Evolutionary conservation across 1,140 invertebrate genomes (phyloP), one percentile per base, ranked within the genome.

Genomic region (Nomia melanderi): DNA sequence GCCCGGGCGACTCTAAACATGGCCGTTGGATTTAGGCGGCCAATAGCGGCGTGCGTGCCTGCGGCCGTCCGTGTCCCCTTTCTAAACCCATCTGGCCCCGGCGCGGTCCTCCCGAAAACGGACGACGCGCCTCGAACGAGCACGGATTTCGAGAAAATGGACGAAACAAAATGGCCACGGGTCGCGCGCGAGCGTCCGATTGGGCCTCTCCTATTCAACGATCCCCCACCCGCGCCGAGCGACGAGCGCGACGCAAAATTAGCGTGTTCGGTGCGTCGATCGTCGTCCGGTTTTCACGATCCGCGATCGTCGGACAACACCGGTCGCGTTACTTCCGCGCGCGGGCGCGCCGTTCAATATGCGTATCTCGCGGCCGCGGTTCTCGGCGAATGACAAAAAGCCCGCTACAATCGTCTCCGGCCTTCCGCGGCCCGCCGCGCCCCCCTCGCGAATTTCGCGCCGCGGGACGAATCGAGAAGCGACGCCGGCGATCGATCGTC

Each of bases 1-100:
- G 90, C 90, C 90, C 90, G 87, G 71, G 81, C 79, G 82, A 79
- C 90, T n/a, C n/a, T 91, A 91, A 92, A 89, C 88, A 91, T 92
- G 90, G 91, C 90, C 86, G 50, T 89, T 89, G 86, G 86, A 91
- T 91, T 91, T 92, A 91, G 90, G 90, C 88, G 77, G 78, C 91
- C 90, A 91, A 91, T 91, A 77, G 64, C n/a, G n/a, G n/a, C n/a
- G n/a, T n/a, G 65, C 57, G 78, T n/a, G 64, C 66, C 77, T 1
- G 12, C 1, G 36, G 60, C 78, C 78, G 20, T 0, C 54, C 29
- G 64, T 62, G 72, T 79, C 82, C 87, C 86, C 88, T 88, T 89
- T 88, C 87, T 88, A 87, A 89, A 72, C 71, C 79, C 50, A 60
- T 25, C 74, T 47, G 62, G 64, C 66, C 78, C 59, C 39, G 67